These are phyloP conservation scores for Ceryle rudis DNA, from an alignment of 2,797 vertebrate species.

Conservation along the genomic window DNA sequence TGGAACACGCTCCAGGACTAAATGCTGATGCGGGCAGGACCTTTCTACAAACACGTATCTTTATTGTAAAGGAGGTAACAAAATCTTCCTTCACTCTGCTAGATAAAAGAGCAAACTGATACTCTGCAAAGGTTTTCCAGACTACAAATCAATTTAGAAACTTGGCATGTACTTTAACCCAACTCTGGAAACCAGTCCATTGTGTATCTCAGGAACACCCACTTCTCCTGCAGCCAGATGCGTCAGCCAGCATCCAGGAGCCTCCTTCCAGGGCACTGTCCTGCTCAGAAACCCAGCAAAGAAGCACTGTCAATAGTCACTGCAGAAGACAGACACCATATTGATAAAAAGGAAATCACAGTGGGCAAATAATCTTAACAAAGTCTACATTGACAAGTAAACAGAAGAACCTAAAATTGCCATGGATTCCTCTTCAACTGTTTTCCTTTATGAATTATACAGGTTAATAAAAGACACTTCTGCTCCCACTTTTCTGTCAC, in stretches of 20 bases:
- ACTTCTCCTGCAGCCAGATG: neutral
- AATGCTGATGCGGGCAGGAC: neutral
- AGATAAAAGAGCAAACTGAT: slow-evolving; percentile 7
- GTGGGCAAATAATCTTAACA: neutral
- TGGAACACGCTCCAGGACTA: neutral
- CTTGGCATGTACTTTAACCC: neutral
- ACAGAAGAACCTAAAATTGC: neutral
- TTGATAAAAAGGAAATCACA: neutral
- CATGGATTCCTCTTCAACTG: neutral
- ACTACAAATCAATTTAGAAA: neutral
- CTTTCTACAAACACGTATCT: neutral
- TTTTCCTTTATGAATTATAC: neutral
- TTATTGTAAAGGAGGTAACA: neutral
- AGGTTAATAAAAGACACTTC: neutral
- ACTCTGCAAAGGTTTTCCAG: neutral
- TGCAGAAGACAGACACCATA: neutral
- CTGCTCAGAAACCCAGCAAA: neutral
- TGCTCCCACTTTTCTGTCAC: neutral
- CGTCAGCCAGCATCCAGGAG: neutral
- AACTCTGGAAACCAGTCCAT: neutral
- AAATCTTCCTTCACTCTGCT: slow-evolving; percentile 4
- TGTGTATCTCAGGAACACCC: neutral
- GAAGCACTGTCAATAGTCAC: neutral
- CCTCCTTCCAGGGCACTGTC: slow-evolving; percentile 1
- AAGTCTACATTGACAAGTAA: neutral